Evolutionary conservation across 37 sponge, comb jelly and placozoan species (phyloP), one percentile per base, ranked within the genome.

Genomic region (Crambe crambe): DNA sequence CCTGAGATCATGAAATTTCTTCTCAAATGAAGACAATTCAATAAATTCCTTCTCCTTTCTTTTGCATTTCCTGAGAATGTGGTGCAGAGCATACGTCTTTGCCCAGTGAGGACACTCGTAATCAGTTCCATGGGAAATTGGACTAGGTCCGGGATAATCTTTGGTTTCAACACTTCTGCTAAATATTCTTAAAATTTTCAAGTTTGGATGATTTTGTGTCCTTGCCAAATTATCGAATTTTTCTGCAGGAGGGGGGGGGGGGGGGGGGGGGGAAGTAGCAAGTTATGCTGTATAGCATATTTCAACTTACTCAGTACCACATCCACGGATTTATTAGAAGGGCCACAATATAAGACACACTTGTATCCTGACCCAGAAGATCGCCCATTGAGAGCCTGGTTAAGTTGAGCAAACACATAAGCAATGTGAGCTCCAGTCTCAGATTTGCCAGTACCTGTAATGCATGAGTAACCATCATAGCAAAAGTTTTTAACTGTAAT

Each of bases 341-440:
- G 85, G 21, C 80, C 88, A 92, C 92, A 87, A 73, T 92, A 92
- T 15, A 92, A 29, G 0, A 92, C 92, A 80, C 79, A 71, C 15
- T 30, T 42, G 12, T 47, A 12, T 15, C 51, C 51, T 15, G 10
- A 6, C 6, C 51, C 51, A 47, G 10, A 6, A 38, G 6, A 6
- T 27, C 5, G 4, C 18, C 25, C 37, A 22, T 91, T 91, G 22
- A 39, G 25, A 47, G 6, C 51, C 71, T 65, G 62, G 51, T 47
- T 47, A 12, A 47, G 51, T 12, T 47, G 10, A 0, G 83, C 87
- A 77, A 91, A 83, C 0, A 59, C 65, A 37, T 83, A 91, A 12
- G 92, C 92, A 58, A 91, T 72, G 37, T 91, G 92, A 26, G 92
- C 92, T 58, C 92, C 92, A 61, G 88, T 86, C 9, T 76, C 87